Percentiles rank a stretch among this genome's conserved stretches.
Conservation (phyloP, 2,113 vertebrate genomes). For the Okapia johnstoni region DNA sequence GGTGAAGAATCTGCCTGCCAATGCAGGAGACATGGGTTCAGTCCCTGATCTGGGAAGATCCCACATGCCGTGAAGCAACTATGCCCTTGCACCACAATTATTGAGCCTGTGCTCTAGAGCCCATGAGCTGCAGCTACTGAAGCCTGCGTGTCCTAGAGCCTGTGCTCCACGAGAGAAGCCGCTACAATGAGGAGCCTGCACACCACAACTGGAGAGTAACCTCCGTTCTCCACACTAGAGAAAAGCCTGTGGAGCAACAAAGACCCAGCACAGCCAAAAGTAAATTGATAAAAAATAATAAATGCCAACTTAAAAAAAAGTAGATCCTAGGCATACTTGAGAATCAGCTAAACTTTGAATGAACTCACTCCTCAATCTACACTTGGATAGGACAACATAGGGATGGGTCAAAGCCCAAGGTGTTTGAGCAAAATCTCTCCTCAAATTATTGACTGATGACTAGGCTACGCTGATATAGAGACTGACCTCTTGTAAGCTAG, state of each 20-base stretch:
- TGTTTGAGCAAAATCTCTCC: conserved; percentile 5
- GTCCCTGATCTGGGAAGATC: not conserved
- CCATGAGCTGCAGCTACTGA: not conserved
- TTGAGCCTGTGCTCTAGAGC: not conserved
- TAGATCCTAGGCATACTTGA: not conserved
- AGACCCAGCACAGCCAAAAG: not conserved
- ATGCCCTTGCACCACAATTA: not conserved
- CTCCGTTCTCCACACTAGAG: not conserved
- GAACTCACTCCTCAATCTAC: not conserved
- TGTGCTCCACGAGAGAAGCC: not conserved
- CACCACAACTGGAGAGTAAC: not conserved
- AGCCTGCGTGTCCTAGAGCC: not conserved
- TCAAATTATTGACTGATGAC: not conserved
- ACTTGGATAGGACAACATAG: not conserved
- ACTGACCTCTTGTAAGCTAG: not conserved
- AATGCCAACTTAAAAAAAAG: not conserved
- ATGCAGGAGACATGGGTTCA: not conserved
- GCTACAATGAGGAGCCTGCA: not conserved
- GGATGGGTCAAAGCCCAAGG: not conserved
- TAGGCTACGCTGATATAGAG: not conserved
- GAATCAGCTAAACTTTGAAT: not conserved
- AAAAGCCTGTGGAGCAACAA: not conserved
- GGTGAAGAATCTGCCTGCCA: not conserved
- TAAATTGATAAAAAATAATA: not conserved
- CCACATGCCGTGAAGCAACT: not conserved